A percentile compares a stretch with the other conserved stretches of the same genome.
Evolutionary conservation across 30 jellyfish, hydroid and myxozoan species (phyloP).

Genomic region (Aurelia sp.): DNA sequence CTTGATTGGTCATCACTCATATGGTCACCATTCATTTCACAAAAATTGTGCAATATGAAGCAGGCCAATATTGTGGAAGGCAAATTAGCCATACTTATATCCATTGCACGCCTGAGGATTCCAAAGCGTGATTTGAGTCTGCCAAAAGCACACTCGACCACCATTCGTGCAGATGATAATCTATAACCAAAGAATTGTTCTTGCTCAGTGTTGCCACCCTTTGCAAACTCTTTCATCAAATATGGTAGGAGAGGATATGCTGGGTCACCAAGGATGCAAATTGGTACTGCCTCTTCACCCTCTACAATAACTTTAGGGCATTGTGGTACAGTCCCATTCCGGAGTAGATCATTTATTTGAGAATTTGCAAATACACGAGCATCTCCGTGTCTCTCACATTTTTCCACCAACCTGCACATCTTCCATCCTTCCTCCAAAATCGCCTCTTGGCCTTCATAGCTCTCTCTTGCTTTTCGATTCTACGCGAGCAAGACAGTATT

Average conservation of each 20-base stretch:
- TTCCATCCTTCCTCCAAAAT: too few relatives aligned
- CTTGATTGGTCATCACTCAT: neutral
- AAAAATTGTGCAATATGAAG: constrained; percentile 16
- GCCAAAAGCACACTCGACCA: constrained; percentile 49
- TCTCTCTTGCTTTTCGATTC: too few relatives aligned
- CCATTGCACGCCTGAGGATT: neutral
- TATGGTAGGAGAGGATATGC: constrained; percentile 41
- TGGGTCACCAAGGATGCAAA: constrained; percentile 50
- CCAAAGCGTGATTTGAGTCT: constrained; percentile 30
- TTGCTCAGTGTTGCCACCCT: constrained; percentile 24
- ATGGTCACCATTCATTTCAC: neutral
- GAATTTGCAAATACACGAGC: neutral
- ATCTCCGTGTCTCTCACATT: neutral
- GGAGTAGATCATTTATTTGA: too few relatives aligned
- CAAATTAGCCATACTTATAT: neutral
- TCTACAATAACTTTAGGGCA: constrained; percentile 22
- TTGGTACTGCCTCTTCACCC: constrained; percentile 13
- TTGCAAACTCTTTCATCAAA: constrained; percentile 38
- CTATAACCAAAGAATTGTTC: constrained; percentile 38
- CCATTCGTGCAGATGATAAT: constrained; percentile 37
- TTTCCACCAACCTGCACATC: too few relatives aligned
- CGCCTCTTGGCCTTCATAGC: too few relatives aligned
- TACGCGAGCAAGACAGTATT: too few relatives aligned
- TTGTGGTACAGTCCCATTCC: neutral
- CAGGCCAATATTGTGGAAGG: neutral